Conservation (phyloP, 2,888 invertebrate genomes). For the Eremobia ochroleuca region DNA sequence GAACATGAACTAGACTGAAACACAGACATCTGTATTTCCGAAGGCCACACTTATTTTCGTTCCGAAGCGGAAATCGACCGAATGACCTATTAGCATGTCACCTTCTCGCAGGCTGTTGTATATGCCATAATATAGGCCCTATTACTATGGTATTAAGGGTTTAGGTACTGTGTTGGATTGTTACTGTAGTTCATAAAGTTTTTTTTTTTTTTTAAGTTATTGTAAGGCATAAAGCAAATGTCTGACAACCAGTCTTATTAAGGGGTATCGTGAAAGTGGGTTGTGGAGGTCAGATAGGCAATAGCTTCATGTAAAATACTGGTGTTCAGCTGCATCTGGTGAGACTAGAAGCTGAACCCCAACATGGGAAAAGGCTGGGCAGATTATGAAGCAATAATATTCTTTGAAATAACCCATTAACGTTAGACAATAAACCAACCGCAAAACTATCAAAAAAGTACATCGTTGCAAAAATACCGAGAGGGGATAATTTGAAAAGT, state of each 20-base stretch:
- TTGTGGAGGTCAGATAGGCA: too few species aligned
- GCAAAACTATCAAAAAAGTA: constrained; percentile 20
- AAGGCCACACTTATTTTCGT: constrained; percentile 11
- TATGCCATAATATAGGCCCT: background rate
- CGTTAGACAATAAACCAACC: constrained; percentile 14
- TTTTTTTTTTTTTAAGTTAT: too few species aligned
- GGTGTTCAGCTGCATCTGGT: too few species aligned
- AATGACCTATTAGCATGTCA: constrained; percentile 3
- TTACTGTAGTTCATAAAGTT: background rate
- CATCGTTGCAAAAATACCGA: constrained; percentile 6
- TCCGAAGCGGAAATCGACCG: constrained; percentile 44
- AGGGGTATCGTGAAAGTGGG: too few species aligned
- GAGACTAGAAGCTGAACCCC: too few species aligned
- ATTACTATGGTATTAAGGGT: too few species aligned
- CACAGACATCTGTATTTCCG: background rate
- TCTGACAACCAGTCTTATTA: too few species aligned
- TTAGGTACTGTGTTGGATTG: background rate
- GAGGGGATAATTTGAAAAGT: constrained; percentile 50
- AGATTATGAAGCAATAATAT: background rate
- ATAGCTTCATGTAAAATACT: too few species aligned
- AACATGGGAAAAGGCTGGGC: too few species aligned
- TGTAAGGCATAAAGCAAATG: too few species aligned
- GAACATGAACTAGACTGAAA: background rate
- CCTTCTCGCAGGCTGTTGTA: background rate
- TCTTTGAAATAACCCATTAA: background rate